These are phyloP conservation scores for Sminthopsis crassicaudata DNA, from an alignment of 2,113 vertebrate species.

Conservation along the genomic window DNA sequence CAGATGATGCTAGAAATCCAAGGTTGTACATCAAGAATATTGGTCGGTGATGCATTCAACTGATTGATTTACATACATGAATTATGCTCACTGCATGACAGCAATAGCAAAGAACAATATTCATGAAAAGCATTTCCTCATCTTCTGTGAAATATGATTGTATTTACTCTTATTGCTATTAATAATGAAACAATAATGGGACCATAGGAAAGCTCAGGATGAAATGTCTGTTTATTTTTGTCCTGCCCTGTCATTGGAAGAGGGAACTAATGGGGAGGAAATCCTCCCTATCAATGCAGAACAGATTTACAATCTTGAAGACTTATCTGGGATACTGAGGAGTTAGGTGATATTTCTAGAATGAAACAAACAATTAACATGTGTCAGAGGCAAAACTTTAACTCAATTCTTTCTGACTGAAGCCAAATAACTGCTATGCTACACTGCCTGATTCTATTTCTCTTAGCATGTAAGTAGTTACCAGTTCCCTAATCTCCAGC, in stretches of 20 bases:
- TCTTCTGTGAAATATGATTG: neutral
- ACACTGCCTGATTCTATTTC: neutral
- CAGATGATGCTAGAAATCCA: neutral
- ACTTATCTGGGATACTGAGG: neutral
- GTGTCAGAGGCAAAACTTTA: neutral
- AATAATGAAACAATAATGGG: neutral
- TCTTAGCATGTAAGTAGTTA: neutral
- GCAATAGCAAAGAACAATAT: neutral
- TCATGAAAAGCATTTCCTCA: neutral
- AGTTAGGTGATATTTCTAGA: neutral
- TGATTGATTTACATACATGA: neutral
- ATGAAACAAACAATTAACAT: neutral
- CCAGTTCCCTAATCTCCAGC: neutral
- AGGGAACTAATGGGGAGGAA: neutral
- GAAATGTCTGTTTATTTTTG: neutral
- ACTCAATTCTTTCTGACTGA: neutral
- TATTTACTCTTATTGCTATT: neutral
- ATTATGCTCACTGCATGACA: neutral
- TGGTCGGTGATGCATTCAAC: neutral
- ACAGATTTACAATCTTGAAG: neutral
- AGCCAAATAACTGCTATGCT: neutral
- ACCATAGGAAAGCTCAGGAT: neutral
- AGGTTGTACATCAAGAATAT: neutral
- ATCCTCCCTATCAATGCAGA: neutral
- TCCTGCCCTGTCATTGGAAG: neutral